Conservation (phyloP, 1,140 invertebrate species). For the Megalonaias nervosa region DNA sequence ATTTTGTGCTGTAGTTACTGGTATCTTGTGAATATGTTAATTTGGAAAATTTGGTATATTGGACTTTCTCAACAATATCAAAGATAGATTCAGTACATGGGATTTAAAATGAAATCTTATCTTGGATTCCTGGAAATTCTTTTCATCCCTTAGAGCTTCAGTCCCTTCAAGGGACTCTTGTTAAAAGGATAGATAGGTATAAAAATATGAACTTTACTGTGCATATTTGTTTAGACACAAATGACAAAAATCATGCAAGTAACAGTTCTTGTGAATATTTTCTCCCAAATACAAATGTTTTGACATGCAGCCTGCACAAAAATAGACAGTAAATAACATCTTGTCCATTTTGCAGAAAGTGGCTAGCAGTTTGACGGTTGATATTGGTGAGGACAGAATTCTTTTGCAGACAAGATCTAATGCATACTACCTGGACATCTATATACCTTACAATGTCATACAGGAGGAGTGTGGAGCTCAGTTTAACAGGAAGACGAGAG, state of each 20-base stretch:
- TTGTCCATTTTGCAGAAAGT: constrained; percentile 72
- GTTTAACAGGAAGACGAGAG: constrained; percentile 77
- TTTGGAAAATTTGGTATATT: too few species aligned
- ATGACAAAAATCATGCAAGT: too few species aligned
- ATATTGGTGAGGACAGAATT: constrained; percentile 82
- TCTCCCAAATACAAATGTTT: too few species aligned
- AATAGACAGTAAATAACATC: too few species aligned
- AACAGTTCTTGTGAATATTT: too few species aligned
- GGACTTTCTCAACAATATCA: too few species aligned
- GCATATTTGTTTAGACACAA: not conserved
- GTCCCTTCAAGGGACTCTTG: not conserved
- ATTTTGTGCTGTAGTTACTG: too few species aligned
- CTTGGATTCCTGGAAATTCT: not conserved
- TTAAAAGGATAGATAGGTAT: not conserved
- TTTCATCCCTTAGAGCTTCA: too few species aligned
- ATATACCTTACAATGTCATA: constrained; percentile 77
- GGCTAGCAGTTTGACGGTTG: constrained; percentile 76
- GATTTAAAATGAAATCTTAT: not conserved
- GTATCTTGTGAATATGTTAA: too few species aligned
- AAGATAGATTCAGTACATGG: too few species aligned
- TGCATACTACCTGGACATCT: constrained; percentile 79
- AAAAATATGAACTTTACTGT: not conserved
- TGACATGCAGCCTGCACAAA: too few species aligned
- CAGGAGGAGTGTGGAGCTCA: constrained; percentile 76
- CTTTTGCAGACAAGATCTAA: constrained; percentile 76